phyloP scores from a whole-genome alignment of 2,888 invertebrate species.

The Cephus pulcher region DNA sequence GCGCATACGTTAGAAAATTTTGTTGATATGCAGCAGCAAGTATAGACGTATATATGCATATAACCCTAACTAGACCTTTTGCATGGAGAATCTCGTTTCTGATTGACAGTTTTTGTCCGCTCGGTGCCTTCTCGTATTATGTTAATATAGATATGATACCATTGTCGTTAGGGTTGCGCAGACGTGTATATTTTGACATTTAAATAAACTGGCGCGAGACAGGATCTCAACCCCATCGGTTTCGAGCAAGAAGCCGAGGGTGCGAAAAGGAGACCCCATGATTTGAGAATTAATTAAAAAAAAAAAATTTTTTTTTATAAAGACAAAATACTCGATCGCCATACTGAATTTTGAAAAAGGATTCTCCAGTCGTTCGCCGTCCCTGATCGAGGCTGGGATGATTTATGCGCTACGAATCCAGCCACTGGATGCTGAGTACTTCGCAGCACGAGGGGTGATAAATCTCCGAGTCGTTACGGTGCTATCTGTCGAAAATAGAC shows the following conservation, averaged over 20 bases:
- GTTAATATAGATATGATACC: conserved; percentile 63
- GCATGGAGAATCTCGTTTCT: conserved; percentile 54
- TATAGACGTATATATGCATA: background rate
- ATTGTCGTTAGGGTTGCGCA: conserved; percentile 37
- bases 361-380: background rate
- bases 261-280: background rate
- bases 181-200: conserved; percentile 63
- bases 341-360: background rate
- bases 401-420: background rate
- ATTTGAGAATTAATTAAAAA: background rate
- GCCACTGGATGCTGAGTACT: background rate
- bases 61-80: conserved; percentile 55
- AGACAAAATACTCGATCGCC: too few species aligned
- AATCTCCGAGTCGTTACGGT: conserved; percentile 53
- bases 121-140: conserved; percentile 53
- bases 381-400: background rate
- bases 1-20: conserved; percentile 22
- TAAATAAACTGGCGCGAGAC: conserved; percentile 42
- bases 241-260: background rate
- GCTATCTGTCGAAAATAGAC: conserved; percentile 56
- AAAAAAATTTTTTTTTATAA: too few species aligned
- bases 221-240: background rate
- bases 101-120: conserved; percentile 57
- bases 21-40: background rate
- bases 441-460: conserved; percentile 42